Evolutionary conservation across 2,797 vertebrate genomes (phyloP).

Genomic region (Denticeps clupeoides): DNA sequence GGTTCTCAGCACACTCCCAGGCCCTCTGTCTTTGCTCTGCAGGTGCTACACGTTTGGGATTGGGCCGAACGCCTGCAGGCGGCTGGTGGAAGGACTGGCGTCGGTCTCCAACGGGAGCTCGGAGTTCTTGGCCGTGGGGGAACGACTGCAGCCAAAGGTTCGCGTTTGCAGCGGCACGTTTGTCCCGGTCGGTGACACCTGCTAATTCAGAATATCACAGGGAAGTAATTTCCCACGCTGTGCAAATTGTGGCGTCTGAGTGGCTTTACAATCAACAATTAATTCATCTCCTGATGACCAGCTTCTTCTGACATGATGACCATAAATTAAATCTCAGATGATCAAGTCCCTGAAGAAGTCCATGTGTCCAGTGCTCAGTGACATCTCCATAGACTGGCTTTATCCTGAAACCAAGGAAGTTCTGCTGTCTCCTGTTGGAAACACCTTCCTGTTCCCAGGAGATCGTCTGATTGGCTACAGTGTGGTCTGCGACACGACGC

Average conservation of each 20-base stretch:
- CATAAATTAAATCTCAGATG: no score
- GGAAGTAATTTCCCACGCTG: conserved; percentile 32
- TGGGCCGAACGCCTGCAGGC: conserved; percentile 70
- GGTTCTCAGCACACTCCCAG: no score
- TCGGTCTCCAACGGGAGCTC: conserved; percentile 74
- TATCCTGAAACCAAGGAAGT: conserved; percentile 85
- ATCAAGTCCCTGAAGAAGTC: conserved; percentile 85
- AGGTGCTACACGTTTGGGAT: conserved; percentile 90
- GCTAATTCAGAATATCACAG: conserved; percentile 31
- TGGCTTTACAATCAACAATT: conserved; percentile 36
- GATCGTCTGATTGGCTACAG: conserved; percentile 79
- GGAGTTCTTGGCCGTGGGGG: conserved; percentile 76
- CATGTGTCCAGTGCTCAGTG: conserved; percentile 79
- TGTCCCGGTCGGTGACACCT: conserved; percentile 28
- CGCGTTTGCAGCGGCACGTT: conserved; percentile 31
- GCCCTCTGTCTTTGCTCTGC: conserved; percentile 15
- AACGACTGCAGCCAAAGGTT: conserved; percentile 89
- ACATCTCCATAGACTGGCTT: conserved; percentile 87
- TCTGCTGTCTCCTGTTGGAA: conserved; percentile 75
- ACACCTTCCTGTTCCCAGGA: conserved; percentile 81
- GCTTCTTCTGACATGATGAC: no score
- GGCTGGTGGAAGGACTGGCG: conserved; percentile 74
- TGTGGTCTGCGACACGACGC: conserved; percentile 74
- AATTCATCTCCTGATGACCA: no score
- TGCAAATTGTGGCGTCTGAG: conserved; percentile 22